Conservation (phyloP, 2,797 vertebrate species). For the Tadarida brasiliensis region DNA sequence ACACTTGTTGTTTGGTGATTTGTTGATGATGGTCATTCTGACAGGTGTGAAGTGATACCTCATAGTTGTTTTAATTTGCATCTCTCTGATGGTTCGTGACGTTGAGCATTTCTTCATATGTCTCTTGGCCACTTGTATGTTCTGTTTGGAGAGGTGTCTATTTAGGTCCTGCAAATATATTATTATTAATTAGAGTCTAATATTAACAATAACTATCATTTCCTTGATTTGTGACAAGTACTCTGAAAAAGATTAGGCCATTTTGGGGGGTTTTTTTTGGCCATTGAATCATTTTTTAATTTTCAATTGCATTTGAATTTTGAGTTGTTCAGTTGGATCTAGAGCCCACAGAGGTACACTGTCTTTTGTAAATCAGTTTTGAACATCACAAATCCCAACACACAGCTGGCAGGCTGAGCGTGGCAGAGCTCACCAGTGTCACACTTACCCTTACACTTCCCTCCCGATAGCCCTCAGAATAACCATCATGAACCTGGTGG, state of each 20-base stretch:
- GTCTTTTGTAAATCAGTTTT: not conserved
- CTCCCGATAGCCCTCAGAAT: not conserved
- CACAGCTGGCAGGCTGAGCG: not conserved
- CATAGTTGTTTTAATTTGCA: too few species aligned
- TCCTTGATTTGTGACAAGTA: not conserved
- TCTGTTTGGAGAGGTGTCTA: too few species aligned
- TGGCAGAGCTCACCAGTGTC: not conserved
- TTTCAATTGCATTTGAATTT: not conserved
- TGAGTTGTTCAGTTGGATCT: not conserved
- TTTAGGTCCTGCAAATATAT: not conserved
- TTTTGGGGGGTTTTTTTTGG: not conserved
- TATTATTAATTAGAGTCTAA: not conserved
- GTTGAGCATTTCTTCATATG: too few species aligned
- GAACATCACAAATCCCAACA: not conserved
- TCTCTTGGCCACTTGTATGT: too few species aligned
- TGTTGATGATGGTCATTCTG: too few species aligned
- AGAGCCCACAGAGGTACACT: not conserved
- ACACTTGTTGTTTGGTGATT: too few species aligned
- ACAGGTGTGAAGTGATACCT: too few species aligned
- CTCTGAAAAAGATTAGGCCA: not conserved
- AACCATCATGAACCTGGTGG: not conserved
- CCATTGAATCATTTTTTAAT: not conserved
- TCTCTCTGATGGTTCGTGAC: too few species aligned
- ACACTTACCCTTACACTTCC: not conserved
- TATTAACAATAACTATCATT: not conserved